Percentiles rank a stretch among this genome's conserved stretches.
Conservation (phyloP, 2,888 invertebrate genomes). For the Ophion slaviceki region DNA sequence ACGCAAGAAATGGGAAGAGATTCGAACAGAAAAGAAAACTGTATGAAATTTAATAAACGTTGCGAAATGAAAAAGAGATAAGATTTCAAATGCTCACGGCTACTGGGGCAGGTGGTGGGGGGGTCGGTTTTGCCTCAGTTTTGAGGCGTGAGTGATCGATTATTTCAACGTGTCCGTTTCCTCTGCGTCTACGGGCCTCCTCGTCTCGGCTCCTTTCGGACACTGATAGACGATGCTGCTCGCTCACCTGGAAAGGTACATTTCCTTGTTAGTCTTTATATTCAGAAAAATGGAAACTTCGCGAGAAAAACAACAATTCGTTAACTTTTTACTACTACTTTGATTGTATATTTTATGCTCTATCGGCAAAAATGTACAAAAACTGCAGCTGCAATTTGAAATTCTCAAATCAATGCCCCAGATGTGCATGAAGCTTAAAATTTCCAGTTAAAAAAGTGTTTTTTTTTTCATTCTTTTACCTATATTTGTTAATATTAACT, state of each 20-base stretch:
- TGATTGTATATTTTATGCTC: no score
- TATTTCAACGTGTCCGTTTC: slow-evolving; percentile 56
- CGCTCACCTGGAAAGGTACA: slow-evolving; percentile 65
- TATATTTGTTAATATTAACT: no score
- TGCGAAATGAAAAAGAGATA: slow-evolving; percentile 7
- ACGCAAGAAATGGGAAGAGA: not conserved
- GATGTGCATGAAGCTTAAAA: no score
- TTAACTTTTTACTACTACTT: no score
- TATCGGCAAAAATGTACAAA: no score
- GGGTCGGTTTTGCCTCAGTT: slow-evolving; percentile 2
- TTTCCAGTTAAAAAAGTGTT: no score
- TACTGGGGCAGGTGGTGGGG: not conserved
- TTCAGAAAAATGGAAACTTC: not conserved
- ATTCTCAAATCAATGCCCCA: no score
- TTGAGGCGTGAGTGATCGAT: slow-evolving; percentile 67
- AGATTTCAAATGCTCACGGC: slow-evolving; percentile 27
- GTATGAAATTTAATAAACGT: not conserved
- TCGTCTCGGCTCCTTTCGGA: slow-evolving; percentile 70
- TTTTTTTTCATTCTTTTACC: not conserved
- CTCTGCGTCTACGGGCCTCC: slow-evolving; percentile 66
- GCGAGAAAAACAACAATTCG: not conserved
- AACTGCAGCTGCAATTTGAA: no score
- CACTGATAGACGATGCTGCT: slow-evolving; percentile 66
- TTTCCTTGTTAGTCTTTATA: not conserved
- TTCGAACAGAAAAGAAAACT: slow-evolving; percentile 47